Base-by-base conservation (phyloP, 2,113 vertebrate species). In the Dendrocopos noguchii region DNA sequence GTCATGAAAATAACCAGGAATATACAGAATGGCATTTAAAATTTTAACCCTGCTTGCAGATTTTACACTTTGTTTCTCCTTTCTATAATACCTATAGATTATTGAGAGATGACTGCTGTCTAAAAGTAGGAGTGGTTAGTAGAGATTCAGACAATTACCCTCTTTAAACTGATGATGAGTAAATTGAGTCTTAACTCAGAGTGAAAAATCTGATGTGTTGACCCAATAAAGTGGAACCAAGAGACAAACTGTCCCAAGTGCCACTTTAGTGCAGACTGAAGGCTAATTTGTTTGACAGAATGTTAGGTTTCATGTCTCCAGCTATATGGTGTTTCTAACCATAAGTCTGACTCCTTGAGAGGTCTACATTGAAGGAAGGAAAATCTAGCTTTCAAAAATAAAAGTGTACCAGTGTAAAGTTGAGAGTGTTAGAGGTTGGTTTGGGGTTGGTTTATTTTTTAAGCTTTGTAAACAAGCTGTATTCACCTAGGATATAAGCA, bases 231-330 rank as follows among this genome's bases (percentile, higher is more conserved):
- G 64, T 60, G 42, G 57, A 73, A 90, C 91, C 82, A 80, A 84
- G 81, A 91, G 93, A 68, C 74, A 90, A 93, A 95, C 50, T 79
- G 88, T 97, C 97, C 94, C 93, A 84, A 97, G 95, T 94, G 93
- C 95, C 90, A 94, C 95, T 97, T 96, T n/a, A 64, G 94, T 95
- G 95, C 88, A 92, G 91, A 96, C 95, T 90, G 59, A 96, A 96
- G 94, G 91, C 95, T 93, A 88, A 97, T 97, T 97, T 96, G 94
- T 97, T 90, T 96, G 97, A 94, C 80, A 90, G 73, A 81, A 77
- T 88, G 55, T 39, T 64, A 68, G 83, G 88, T 93, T 93, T 39
- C 24, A 13, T 88, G 91, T 94, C 91, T 97, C 68, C 93, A 87
- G 56, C 68, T 89, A 6, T 81, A 39, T 68, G 63, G 9, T 55